Conservation (phyloP, 2,888 invertebrate genomes). For the Sisyra terminalis region DNA sequence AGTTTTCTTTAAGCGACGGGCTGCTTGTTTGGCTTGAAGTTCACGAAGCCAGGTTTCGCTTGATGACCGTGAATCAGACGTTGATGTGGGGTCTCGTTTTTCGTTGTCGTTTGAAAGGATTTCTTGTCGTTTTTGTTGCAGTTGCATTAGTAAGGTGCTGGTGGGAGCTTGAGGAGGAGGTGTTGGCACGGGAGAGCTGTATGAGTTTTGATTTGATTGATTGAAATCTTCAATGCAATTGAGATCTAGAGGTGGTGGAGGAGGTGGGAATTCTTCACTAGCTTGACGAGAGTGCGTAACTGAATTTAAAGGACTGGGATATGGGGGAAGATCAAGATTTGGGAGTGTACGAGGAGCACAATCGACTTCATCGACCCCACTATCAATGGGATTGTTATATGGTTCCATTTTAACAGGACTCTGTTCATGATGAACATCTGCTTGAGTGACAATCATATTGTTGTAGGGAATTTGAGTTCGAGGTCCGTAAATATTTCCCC, state of each 20-base stretch:
- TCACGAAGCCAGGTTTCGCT: conserved; percentile 60
- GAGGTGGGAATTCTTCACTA: conserved; percentile 80
- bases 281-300: conserved; percentile 69
- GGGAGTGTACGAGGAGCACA: conserved; percentile 34
- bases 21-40: conserved; percentile 62
- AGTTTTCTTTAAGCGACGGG: conserved; percentile 36
- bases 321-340: conserved; percentile 52
- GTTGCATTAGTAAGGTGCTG: conserved; percentile 36
- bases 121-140: conserved; percentile 46
- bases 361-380: conserved; percentile 46
- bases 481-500: conserved; percentile 13
- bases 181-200: conserved; percentile 20
- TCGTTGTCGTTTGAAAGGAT: conserved; percentile 32
- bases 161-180: conserved; percentile 16
- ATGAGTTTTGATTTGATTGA: conserved; percentile 15
- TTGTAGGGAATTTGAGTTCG: conserved; percentile 17
- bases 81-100: conserved; percentile 21
- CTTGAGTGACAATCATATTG: conserved; percentile 60
- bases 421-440: conserved; percentile 73
- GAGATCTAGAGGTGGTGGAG: conserved; percentile 63
- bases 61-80: conserved; percentile 22
- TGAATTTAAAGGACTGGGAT: conserved; percentile 62
- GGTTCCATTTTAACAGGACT: conserved; percentile 41
- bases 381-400: conserved; percentile 24
- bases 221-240: conserved; percentile 42